Base-by-base conservation (phyloP, 2,888 invertebrate species). In the Rambutsinella grinnellia region DNA sequence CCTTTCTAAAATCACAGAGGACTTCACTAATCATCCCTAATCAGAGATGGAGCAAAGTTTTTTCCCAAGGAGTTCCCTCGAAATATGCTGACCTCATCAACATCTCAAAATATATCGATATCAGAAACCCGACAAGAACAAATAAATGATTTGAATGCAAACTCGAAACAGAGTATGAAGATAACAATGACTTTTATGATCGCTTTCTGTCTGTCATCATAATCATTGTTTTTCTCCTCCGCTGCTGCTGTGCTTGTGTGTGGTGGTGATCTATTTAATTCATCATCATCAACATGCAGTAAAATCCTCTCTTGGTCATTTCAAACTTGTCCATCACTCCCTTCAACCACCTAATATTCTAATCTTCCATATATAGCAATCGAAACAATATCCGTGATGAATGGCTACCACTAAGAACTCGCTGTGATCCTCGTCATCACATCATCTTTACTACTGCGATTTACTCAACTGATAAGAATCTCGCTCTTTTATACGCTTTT, bases 211-310 rank as follows among this genome's bases (percentile, higher is more conserved):
- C 17, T 56, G 56, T 56, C 56, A 56, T 19, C 10, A 54, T 19
- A 17, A 61, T 61, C 21, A 44, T 66, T 54, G 36, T 53, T 56
- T 61, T 61, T 13, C 36, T 36, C 36, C 13, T 5, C 36, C 13
- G 49, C 49, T 49, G 49, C 49, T 49, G 8, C 49, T 49, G 49
- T n/a, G 10, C 3, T 5, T 5, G 23, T 61, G 46, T 60, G 54
- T 57, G 63, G n/a, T 66, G 65, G 57, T 67, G 76, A 76, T 76
- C 76, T 76, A 76, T 63, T 69, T 76, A 72, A 72, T 72, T 58
- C 71, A 70, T 70, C 69, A 68, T 27, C 57, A n/a, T n/a, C n/a
- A n/a, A n/a, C n/a, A n/a, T n/a, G n/a, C n/a, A n/a, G 36, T 36
- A 17, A 51, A 27, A 57, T 27, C 17, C 27, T 26, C 15, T 13